These are phyloP conservation scores for Drosophila pandora DNA, from an alignment of 1,140 invertebrate species.

Conservation along the genomic window DNA sequence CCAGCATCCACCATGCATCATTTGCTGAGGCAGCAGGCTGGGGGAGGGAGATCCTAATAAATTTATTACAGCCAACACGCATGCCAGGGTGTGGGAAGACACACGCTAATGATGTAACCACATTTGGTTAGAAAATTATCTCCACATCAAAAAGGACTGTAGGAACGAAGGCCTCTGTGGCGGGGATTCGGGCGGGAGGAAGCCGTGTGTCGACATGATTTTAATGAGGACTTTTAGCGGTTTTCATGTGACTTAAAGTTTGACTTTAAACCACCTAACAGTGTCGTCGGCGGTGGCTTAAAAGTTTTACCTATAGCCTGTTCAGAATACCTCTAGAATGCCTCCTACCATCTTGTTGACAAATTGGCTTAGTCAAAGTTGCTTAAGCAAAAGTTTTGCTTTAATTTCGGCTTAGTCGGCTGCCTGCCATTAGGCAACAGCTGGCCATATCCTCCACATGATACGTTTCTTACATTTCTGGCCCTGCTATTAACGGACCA, in stretches of 20 bases:
- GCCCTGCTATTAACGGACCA: conserved; percentile 58
- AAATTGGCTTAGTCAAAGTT: conserved; percentile 60
- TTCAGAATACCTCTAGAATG: neutral
- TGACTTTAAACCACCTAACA: conserved; percentile 43
- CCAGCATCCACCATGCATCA: conserved; percentile 68
- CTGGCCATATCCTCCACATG: conserved; percentile 24
- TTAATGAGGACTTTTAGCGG: conserved; percentile 73
- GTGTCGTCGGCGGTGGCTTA: conserved; percentile 34
- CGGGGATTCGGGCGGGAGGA: neutral
- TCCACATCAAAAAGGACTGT: conserved; percentile 57
- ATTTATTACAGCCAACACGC: conserved; percentile 68
- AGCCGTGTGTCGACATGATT: conserved; percentile 43
- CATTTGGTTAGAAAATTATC: conserved; percentile 78
- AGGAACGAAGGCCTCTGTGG: neutral
- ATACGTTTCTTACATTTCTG: neutral
- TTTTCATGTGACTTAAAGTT: conserved; percentile 49
- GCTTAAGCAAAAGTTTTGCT: conserved; percentile 48
- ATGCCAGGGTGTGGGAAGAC: conserved; percentile 13
- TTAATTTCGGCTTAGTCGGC: conserved; percentile 48
- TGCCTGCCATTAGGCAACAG: conserved; percentile 49
- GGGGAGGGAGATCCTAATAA: conserved; percentile 60
- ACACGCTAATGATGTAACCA: conserved; percentile 80
- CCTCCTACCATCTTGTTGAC: conserved; percentile 42
- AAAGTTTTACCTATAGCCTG: conserved; percentile 35
- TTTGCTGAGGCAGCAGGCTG: conserved; percentile 45